Percentiles rank a stretch among this genome's conserved stretches.
Conservation (phyloP, 2,113 vertebrate species). For the Catharus bicknelli region DNA sequence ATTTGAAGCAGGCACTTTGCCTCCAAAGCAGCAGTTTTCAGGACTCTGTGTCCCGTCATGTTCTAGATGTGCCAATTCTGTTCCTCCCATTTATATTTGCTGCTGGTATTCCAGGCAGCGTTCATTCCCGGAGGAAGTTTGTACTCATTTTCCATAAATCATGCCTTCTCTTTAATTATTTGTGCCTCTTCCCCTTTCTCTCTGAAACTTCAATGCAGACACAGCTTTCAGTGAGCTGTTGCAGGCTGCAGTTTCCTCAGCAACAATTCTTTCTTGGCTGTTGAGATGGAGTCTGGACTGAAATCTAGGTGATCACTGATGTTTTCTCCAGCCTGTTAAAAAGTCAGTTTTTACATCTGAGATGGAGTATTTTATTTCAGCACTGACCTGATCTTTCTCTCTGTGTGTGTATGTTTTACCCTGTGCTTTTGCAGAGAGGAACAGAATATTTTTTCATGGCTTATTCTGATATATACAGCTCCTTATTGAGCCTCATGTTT, state of each 20-base stretch:
- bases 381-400: neutral
- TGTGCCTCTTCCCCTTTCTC: neutral
- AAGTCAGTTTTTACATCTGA: neutral
- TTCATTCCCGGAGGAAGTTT: neutral
- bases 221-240: neutral
- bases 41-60: accelerated
- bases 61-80: neutral
- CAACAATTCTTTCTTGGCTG: neutral
- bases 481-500: neutral
- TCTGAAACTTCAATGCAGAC: neutral
- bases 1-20: neutral
- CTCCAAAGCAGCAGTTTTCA: neutral
- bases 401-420: neutral
- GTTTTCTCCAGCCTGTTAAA: neutral
- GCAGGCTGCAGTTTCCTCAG: neutral
- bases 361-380: neutral
- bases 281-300: neutral
- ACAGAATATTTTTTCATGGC: neutral
- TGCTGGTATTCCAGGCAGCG: neutral
- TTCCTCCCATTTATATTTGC: neutral
- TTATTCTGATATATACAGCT: neutral
- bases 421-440: neutral
- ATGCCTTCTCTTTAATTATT: neutral
- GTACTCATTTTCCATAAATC: neutral
- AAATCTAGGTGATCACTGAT: neutral